Evolutionary conservation across 2,113 vertebrate species (phyloP), one percentile per base, ranked within the genome.

Genomic region (Ophthalmolycus amberensis): DNA sequence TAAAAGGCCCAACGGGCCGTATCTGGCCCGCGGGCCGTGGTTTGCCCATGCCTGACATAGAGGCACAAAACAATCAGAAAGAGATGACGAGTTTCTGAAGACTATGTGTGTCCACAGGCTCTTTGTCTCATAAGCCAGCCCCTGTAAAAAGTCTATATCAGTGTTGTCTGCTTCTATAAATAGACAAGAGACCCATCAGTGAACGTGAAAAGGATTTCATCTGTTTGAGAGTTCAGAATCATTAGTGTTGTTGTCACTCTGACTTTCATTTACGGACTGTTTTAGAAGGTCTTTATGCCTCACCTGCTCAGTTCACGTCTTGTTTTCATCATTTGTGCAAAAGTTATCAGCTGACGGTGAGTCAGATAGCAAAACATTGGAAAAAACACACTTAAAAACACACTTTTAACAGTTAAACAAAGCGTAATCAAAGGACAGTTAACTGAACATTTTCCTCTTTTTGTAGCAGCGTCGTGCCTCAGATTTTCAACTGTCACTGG

Each of bases 221-320:
- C n/a, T 42, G 18, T 50, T 29, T 59, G 38, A 22, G 22, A 38
- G 34, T 22, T 82, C 73, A 71, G 22, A 20, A 59, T 83, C 60
- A 58, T 58, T 37, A 6, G 27, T 44, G 37, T 65, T 42, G 9
- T 9, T 27, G 18, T 56, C 46, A 6, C 25, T 52, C 27, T 29
- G 15, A 1, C 38, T 25, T 82, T 46, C 34, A 64, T 76, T 15
- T 22, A 7, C 12, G 16, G 38, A 12, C 48, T 14, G 29, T 29
- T 81, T 68, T 9, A 48, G 42, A 67, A 5, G 14, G 60, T 27
- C 14, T 77, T 65, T 48, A 29, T 59, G 9, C 40, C 73, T 65
- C 16, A 42, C 52, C 67, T 67, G 60, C 15, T 9, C 42, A 62
- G 27, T 12, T 77, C 0, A 8, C 1, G 8, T 44, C 56, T 74